Base-by-base conservation (phyloP, 2,888 invertebrate genomes). In the Autographa pulchrina region DNA sequence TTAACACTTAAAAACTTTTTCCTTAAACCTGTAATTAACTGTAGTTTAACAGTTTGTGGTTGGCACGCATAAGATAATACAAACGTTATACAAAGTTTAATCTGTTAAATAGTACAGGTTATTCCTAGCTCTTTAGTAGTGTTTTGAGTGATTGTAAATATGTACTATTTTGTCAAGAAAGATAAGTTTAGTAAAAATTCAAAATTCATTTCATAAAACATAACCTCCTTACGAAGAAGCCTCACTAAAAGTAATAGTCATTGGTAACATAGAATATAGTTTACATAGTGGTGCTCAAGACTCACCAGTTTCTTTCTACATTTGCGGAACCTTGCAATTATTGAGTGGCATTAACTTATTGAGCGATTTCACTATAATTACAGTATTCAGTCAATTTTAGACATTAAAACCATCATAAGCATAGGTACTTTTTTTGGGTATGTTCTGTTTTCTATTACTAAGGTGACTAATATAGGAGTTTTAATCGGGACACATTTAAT, bases 1-100 rank as follows among this genome's bases (percentile, higher is more conserved):
- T 74, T 84, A 82, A 77, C 70, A 75, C 61, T 60, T 60, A 52
- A 54, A 25, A 32, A 18, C 61, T 71, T 72, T 77, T 78, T 65
- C 31, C 43, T 65, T 43, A 74, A 62, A 70, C 20, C 48, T 75
- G 54, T 56, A 20, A 56, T 56, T 20, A 56, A 25, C 54, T 25
- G 54, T 56, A 56, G 20, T 56, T 56, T 56, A 56, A 56, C 54
- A 2, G n/a, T 48, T 43, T n/a, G n/a, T 48, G n/a, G 48, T 48
- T 48, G 16, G 48, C 48, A 48, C 48, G n/a, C 48, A 48, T 48
- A 48, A n/a, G 43, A 48, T 48, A 48, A 48, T 41, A 13, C 11
- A 13, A 41, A 41, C 41, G 13, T 41, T 13, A 41, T 41, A 13
- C 6, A n/a, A n/a, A n/a, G n/a, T 48, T n/a, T n/a, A 48, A 48